Evolutionary conservation across 2,888 invertebrate species (phyloP).

Genomic region (Cheilosia grossa): DNA sequence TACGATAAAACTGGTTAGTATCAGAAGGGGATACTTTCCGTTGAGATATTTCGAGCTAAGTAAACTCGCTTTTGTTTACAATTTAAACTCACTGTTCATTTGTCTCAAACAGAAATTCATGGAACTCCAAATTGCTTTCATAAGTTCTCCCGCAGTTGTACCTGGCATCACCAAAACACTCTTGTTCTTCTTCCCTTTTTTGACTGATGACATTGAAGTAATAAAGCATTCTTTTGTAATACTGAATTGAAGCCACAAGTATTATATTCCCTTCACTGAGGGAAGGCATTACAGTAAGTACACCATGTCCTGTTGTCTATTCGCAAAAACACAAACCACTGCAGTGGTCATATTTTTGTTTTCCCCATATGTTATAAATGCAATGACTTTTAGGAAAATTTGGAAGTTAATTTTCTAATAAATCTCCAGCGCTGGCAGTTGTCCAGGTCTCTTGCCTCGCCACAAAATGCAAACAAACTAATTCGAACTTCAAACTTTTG

Average conservation of each 20-base stretch:
- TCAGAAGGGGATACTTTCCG: too few species aligned
- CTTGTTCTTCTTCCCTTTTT: too few species aligned
- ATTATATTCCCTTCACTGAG: too few species aligned
- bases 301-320: slow-evolving; percentile 27
- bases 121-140: not conserved
- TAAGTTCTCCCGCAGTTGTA: slow-evolving; percentile 8
- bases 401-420: slow-evolving; percentile 40
- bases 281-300: too few species aligned
- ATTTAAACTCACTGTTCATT: too few species aligned
- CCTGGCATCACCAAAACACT: too few species aligned
- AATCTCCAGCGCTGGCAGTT: slow-evolving; percentile 44
- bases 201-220: too few species aligned
- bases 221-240: too few species aligned
- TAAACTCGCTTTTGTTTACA: too few species aligned
- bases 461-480: slow-evolving; percentile 20
- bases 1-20: too few species aligned
- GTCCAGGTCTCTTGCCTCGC: slow-evolving; percentile 30
- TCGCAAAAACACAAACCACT: slow-evolving; percentile 32
- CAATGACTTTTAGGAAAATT: slow-evolving; percentile 40
- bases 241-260: too few species aligned
- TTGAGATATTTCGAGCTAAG: too few species aligned
- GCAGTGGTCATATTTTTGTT: slow-evolving; percentile 32
- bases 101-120: not conserved
- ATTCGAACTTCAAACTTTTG: not conserved
- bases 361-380: slow-evolving; percentile 15